Conservation (phyloP, 2,113 vertebrate genomes). For the Anolis sagrei region DNA sequence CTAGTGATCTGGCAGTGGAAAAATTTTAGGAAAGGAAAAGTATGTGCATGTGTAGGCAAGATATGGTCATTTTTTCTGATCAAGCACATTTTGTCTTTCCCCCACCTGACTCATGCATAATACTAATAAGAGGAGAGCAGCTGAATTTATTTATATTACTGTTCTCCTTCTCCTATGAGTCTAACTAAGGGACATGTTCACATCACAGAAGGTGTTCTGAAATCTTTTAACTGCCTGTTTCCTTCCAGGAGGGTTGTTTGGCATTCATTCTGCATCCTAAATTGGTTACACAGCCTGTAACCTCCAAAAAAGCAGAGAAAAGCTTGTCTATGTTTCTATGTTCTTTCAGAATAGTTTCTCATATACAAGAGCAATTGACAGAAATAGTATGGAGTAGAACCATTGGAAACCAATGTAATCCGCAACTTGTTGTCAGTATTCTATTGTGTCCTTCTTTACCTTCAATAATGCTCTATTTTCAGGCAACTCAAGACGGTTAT, state of each 20-base stretch:
- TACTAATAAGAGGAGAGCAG: neutral
- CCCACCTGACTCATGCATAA: neutral
- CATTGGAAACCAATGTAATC: constrained; percentile 56
- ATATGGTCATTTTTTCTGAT: neutral
- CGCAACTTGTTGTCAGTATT: too few relatives aligned
- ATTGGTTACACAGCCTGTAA: neutral
- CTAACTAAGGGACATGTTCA: constrained; percentile 1
- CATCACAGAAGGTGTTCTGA: constrained; percentile 20
- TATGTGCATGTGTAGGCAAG: neutral
- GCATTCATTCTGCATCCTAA: constrained; percentile 10
- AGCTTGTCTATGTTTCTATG: constrained; percentile 9
- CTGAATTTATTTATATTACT: neutral
- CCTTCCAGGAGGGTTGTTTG: neutral
- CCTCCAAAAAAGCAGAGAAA: constrained; percentile 28
- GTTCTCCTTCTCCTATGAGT: neutral
- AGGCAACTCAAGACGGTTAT: too few relatives aligned
- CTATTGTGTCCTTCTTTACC: too few relatives aligned
- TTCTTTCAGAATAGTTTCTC: constrained; percentile 54
- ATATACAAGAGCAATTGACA: constrained; percentile 34
- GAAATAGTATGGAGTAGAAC: constrained; percentile 56
- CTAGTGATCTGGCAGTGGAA: neutral
- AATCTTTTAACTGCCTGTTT: neutral
- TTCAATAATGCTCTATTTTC: too few relatives aligned
- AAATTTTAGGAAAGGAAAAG: neutral
- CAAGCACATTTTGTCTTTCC: neutral